Base-by-base conservation (phyloP, 2,113 vertebrate species). In the Sylvilagus bachmani region DNA sequence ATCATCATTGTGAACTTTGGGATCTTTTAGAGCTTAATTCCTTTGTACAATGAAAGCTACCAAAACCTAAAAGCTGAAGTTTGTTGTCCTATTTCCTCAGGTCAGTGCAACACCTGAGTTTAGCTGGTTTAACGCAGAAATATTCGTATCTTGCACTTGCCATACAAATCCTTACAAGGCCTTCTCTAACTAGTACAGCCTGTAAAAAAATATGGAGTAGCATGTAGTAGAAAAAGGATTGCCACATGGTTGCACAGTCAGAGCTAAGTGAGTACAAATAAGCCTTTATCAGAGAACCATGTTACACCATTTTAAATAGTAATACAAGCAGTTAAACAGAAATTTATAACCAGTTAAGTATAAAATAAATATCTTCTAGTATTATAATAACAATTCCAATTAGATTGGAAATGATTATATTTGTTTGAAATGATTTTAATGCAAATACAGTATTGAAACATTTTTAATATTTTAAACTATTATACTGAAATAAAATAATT, bases 381-480 rank as follows among this genome's bases (percentile, higher is more conserved):
- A 77, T 53, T 78, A 6, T n/a, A 93, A 6, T 78, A 79, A 55
- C n/a, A 62, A 90, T 73, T 81, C 8, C 11, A 33, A 33, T 70
- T 27, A 10, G 74, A 75, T 4, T 62, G 64, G 64, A 75, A 82
- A 94, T 27, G 62, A 14, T 11, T 73, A 58, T 84, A 88, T 89
- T 94, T 70, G 33, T 64, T 90, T 92, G 70, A 74, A 86, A 85
- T 82, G 84, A 80, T 62, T 93, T 88, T 33, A 93, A 71, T 74
- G 31, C 61, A 66, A 86, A 92, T 64, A 78, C 3, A 49, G 17
- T 58, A 3, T 61, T 79, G 44, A 86, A 36, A 38, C 86, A 62
- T 73, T 92, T 89, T 81, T 44, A 79, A 51, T 36, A 89, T 86
- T 81, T 82, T 88, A 78, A 90, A 79, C 25, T 9, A 87, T 58